phyloP scores from a whole-genome alignment of 2,797 vertebrate genomes.

The Bucorvus abyssinicus region DNA sequence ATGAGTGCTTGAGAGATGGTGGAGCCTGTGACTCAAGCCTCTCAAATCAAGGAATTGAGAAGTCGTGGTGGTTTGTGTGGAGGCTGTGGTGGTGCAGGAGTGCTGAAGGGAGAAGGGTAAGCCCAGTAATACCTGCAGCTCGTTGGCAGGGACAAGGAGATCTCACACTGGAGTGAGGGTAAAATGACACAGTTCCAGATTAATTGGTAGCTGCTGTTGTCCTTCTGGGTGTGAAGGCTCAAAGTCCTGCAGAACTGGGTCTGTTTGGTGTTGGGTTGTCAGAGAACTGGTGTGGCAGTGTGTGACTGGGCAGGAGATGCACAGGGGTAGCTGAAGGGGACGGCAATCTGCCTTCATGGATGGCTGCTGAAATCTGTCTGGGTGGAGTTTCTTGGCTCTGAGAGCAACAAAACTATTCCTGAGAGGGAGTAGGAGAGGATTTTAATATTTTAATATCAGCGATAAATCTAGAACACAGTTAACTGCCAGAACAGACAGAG shows the following conservation, averaged over 20 bases:
- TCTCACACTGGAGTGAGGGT: neutral
- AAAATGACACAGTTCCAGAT: neutral
- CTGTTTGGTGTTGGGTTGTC: too few relatives aligned
- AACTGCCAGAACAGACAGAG: neutral
- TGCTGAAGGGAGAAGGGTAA: neutral
- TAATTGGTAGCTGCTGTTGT: neutral
- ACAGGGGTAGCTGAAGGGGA: neutral
- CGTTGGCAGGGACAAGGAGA: too few relatives aligned
- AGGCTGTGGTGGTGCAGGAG: neutral
- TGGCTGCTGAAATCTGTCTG: neutral
- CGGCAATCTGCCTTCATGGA: neutral
- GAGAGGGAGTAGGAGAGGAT: neutral
- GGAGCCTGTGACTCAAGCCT: neutral
- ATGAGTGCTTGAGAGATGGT: neutral
- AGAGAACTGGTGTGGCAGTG: accelerated
- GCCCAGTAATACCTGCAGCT: neutral
- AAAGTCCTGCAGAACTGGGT: neutral
- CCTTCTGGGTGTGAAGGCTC: neutral
- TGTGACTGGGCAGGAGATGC: neutral
- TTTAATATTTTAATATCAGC: too few relatives aligned
- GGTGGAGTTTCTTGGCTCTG: neutral
- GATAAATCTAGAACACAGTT: neutral
- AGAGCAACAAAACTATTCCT: neutral
- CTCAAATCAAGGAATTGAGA: accelerated
- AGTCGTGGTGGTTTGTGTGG: neutral